A percentile compares a stretch with the other conserved stretches of the same genome.
Evolutionary conservation across 2,888 invertebrate genomes (phyloP).

Genomic region (Pristionchus entomophagus): DNA sequence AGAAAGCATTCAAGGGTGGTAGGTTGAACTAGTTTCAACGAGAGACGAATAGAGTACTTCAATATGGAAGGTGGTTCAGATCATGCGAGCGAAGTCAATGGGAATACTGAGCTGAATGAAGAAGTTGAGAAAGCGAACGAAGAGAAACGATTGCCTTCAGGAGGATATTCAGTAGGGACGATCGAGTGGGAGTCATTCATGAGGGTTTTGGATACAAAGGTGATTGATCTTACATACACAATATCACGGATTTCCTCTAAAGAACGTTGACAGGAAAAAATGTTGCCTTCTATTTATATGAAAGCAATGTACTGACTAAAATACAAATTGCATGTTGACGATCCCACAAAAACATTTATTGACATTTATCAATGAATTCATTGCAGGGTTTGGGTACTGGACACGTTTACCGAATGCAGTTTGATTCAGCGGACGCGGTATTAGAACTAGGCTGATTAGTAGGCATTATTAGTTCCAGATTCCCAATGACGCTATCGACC

Average conservation of each 20-base stretch:
- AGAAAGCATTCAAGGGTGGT: too few relatives aligned
- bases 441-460: too few relatives aligned
- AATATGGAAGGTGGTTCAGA: too few relatives aligned
- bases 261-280: background rate
- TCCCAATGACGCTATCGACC: background rate
- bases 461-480: background rate
- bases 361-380: too few relatives aligned
- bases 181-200: slow-evolving; percentile 7
- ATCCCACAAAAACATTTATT: too few relatives aligned
- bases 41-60: too few relatives aligned
- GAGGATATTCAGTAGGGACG: background rate
- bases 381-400: slow-evolving; percentile 15
- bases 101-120: background rate
- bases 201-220: background rate
- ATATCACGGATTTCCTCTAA: background rate
- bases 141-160: background rate
- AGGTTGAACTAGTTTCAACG: too few relatives aligned
- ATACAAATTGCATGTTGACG: too few relatives aligned
- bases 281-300: too few relatives aligned
- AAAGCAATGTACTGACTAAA: too few relatives aligned
- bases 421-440: background rate
- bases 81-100: background rate
- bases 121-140: background rate
- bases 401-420: background rate
- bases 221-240: background rate